Conservation (phyloP, 2,113 vertebrate genomes). For the Sclerurus mexicanus region DNA sequence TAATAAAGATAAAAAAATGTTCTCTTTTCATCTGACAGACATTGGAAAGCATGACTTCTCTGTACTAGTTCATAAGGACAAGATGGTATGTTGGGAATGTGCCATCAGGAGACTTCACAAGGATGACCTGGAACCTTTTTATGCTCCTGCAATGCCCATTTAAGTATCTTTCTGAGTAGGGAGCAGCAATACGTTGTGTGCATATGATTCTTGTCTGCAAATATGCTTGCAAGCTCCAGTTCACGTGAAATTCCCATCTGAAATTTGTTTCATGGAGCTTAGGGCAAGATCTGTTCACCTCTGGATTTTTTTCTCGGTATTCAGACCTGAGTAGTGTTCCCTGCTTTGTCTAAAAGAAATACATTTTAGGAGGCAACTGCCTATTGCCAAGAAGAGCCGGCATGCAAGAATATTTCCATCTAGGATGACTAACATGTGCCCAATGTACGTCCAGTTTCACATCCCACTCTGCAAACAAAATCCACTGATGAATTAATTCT, state of each 20-base stretch:
- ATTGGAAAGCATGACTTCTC: constrained; percentile 46
- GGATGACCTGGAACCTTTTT: background rate
- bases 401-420: constrained; percentile 51
- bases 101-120: background rate
- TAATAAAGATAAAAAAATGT: background rate
- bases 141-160: background rate
- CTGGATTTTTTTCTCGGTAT: constrained; percentile 4
- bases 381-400: constrained; percentile 32
- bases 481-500: constrained; percentile 46
- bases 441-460: constrained; percentile 25
- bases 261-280: background rate
- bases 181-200: background rate
- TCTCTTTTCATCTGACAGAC: background rate
- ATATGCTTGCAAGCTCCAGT: background rate
- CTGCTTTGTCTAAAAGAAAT: constrained; percentile 34
- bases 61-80: constrained; percentile 27
- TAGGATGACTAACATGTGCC: constrained; percentile 56
- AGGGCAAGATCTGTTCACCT: constrained; percentile 33
- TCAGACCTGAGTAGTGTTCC: constrained; percentile 27
- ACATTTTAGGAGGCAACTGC: constrained; percentile 43
- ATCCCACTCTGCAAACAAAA: constrained; percentile 54
- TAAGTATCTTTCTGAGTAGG: background rate
- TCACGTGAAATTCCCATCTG: background rate
- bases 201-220: background rate
- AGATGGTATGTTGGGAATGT: background rate